Percentiles rank a stretch among this genome's conserved stretches.
Evolutionary conservation across 2,113 vertebrate genomes (phyloP).

Genomic region (Vidua chalybeata): DNA sequence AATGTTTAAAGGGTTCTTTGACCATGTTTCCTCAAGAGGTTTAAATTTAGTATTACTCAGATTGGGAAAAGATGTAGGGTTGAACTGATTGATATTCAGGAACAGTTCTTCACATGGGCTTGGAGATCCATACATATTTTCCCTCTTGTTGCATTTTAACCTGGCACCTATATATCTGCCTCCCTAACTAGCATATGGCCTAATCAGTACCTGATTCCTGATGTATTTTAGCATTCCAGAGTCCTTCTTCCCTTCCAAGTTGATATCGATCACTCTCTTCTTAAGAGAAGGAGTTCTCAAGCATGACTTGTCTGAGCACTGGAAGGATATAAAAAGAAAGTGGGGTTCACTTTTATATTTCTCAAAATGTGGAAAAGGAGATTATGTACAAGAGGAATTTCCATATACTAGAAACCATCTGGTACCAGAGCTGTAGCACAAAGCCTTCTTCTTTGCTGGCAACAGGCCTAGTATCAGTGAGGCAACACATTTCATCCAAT

Average conservation of each 20-base stretch:
- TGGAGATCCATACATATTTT: background rate
- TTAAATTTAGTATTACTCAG: background rate
- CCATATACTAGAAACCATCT: background rate
- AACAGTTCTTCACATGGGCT: background rate
- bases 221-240: slow-evolving; percentile 98
- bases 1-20: background rate
- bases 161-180: background rate
- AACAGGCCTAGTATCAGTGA: background rate
- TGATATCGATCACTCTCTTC: slow-evolving; percentile 86
- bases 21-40: background rate
- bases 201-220: slow-evolving; percentile 87
- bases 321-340: background rate
- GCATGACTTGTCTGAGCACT: slow-evolving; percentile 98
- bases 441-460: background rate
- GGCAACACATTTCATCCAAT: background rate
- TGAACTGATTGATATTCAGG: background rate
- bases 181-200: background rate
- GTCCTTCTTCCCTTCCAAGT: slow-evolving; percentile 94
- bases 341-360: background rate
- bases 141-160: background rate
- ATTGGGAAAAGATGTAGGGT: background rate
- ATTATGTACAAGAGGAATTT: background rate
- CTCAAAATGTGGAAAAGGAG: background rate
- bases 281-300: slow-evolving; percentile 95
- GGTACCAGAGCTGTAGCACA: background rate